Evolutionary conservation across 1,140 invertebrate genomes (phyloP).

Genomic region (Solen grandis): DNA sequence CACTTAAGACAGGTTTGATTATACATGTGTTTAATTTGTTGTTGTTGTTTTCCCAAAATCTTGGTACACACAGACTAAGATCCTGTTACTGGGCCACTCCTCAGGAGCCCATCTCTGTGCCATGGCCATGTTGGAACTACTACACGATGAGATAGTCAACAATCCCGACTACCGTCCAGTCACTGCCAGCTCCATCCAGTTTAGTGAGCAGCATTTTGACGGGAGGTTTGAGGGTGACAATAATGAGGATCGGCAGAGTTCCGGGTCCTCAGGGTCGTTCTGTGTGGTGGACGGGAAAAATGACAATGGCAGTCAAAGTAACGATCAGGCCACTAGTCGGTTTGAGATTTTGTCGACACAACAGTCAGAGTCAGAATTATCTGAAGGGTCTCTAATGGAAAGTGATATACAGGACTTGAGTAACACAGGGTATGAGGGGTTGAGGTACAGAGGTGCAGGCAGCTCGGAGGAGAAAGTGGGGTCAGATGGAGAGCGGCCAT

Average conservation of each 20-base stretch:
- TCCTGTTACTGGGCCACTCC: conserved; percentile 78
- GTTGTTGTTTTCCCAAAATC: no score
- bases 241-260: conserved; percentile 62
- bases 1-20: no score
- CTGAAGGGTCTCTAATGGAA: conserved; percentile 11
- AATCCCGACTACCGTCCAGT: conserved; percentile 4
- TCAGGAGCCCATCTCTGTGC: conserved; percentile 77
- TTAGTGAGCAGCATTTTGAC: conserved; percentile 67
- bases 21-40: no score
- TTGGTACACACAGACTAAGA: conserved; percentile 76
- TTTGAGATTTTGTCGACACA: conserved; percentile 28
- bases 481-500: background rate
- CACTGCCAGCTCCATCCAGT: conserved; percentile 54
- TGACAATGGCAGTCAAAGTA: background rate
- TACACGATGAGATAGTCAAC: conserved; percentile 64
- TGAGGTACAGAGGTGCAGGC: conserved; percentile 49
- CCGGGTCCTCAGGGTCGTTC: conserved; percentile 71
- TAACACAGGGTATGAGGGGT: conserved; percentile 1
- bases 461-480: conserved; percentile 6
- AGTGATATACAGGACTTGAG: conserved; percentile 7
- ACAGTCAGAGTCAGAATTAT: conserved; percentile 8
- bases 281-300: conserved; percentile 68
- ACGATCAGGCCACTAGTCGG: background rate
- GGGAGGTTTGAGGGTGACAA: conserved; percentile 42
- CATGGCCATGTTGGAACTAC: conserved; percentile 76